These are phyloP conservation scores for Lordiphosa collinella DNA, from an alignment of 1,140 invertebrate species.

Conservation along the genomic window DNA sequence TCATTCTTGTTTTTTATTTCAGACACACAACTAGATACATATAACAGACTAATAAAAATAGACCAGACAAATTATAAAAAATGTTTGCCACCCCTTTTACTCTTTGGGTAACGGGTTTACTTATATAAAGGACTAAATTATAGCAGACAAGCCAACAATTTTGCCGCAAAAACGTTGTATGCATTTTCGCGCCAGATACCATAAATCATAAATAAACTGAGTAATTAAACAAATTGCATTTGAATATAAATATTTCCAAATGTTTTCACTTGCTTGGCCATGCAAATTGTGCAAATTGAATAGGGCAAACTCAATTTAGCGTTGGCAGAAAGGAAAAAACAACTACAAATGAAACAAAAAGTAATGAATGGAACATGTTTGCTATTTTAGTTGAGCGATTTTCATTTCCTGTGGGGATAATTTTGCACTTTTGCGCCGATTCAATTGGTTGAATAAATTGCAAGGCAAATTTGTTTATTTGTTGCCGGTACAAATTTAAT, in stretches of 20 bases:
- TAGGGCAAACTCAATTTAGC: constrained; percentile 41
- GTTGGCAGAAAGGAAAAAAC: constrained; percentile 5
- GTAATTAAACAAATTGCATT: constrained; percentile 18
- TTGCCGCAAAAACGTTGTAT: too few species aligned
- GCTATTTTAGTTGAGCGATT: constrained; percentile 39
- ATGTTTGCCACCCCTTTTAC: too few species aligned
- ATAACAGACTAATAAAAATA: too few species aligned
- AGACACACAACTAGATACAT: too few species aligned
- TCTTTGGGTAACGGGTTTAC: too few species aligned
- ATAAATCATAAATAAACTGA: constrained; percentile 5
- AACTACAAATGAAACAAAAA: not conserved
- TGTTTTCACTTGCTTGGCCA: constrained; percentile 32
- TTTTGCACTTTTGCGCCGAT: constrained; percentile 34
- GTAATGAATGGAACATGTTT: constrained; percentile 14
- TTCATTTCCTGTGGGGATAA: constrained; percentile 43
- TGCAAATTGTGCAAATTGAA: constrained; percentile 42
- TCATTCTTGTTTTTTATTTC: too few species aligned
- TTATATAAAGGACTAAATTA: too few species aligned
- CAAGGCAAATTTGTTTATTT: constrained; percentile 22
- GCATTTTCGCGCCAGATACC: not conserved
- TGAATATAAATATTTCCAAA: constrained; percentile 16
- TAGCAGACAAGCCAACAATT: too few species aligned
- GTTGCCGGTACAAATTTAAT: constrained; percentile 12
- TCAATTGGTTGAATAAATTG: constrained; percentile 37
- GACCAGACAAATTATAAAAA: too few species aligned